These are phyloP conservation scores for Chrysomallon squamiferum DNA, from an alignment of 1,140 invertebrate genomes.

Conservation along the genomic window DNA sequence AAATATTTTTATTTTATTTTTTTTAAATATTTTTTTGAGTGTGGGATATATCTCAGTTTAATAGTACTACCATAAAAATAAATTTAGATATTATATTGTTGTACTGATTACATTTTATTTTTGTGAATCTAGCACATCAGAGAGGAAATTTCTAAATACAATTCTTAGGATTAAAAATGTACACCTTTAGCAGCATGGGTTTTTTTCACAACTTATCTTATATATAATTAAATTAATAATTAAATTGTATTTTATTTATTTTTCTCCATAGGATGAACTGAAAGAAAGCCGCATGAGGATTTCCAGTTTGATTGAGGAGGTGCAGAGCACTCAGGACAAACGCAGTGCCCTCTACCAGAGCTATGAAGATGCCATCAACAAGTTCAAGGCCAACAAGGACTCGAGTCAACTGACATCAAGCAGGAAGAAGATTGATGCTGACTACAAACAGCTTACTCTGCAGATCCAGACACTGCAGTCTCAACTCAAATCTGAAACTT, in stretches of 20 bases:
- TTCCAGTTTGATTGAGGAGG: conserved; percentile 64
- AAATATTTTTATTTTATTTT: not conserved
- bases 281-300: conserved; percentile 69
- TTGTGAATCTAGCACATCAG: too few species aligned
- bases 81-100: too few species aligned
- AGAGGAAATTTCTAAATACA: too few species aligned
- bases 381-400: conserved; percentile 74
- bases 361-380: conserved; percentile 72
- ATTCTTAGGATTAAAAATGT: too few species aligned
- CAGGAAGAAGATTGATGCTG: conserved; percentile 70
- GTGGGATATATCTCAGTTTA: not conserved
- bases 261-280: conserved; percentile 65
- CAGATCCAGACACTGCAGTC: conserved; percentile 68
- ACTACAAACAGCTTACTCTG: conserved; percentile 72
- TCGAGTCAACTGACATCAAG: conserved; percentile 64
- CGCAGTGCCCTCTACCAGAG: conserved; percentile 71
- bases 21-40: not conserved
- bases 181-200: too few species aligned
- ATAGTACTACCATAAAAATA: too few species aligned
- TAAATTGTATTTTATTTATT: too few species aligned
- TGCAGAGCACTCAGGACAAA: conserved; percentile 71
- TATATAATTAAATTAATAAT: too few species aligned
- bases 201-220: too few species aligned
- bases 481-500: conserved; percentile 71
- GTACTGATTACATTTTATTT: too few species aligned